Conservation (phyloP, 2,797 vertebrate species). For the Enteromius afrohamiltoni region DNA sequence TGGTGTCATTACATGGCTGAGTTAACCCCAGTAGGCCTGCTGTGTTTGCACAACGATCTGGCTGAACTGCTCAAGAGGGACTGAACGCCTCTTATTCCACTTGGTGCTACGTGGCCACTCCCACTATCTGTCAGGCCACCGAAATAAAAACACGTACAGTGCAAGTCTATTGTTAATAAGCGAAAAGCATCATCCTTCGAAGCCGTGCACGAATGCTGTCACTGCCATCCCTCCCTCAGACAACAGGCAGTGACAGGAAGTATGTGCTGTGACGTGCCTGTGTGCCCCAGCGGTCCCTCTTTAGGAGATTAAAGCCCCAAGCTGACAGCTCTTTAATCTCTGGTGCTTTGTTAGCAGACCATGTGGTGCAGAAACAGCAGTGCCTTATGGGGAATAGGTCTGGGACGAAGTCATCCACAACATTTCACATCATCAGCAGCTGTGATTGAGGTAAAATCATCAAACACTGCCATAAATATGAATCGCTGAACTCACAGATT, state of each 20-base stretch:
- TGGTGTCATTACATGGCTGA: constrained; percentile 76
- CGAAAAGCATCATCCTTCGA: constrained; percentile 5
- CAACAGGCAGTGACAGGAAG: constrained; percentile 43
- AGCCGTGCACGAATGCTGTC: constrained; percentile 27
- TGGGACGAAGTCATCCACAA: constrained; percentile 34
- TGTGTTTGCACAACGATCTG: constrained; percentile 75
- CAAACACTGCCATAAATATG: not conserved
- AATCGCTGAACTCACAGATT: constrained; percentile 9
- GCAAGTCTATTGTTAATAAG: constrained; percentile 10
- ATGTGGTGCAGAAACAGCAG: constrained; percentile 44
- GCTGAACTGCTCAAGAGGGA: constrained; percentile 65
- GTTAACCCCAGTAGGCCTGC: constrained; percentile 67
- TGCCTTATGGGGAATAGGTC: constrained; percentile 26
- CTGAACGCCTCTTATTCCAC: constrained; percentile 41
- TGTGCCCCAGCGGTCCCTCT: constrained; percentile 52
- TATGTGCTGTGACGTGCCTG: constrained; percentile 46
- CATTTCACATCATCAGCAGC: constrained; percentile 44
- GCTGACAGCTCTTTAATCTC: constrained; percentile 64
- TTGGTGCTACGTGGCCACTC: constrained; percentile 56
- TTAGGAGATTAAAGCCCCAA: constrained; percentile 61
- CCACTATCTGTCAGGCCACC: constrained; percentile 44
- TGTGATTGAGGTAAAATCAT: constrained; percentile 27
- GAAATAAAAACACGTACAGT: constrained; percentile 8
- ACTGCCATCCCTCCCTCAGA: constrained; percentile 40
- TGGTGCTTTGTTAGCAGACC: constrained; percentile 62